Percentiles rank a stretch among this genome's conserved stretches.
phyloP scores from a whole-genome alignment of 2,888 invertebrate species.

The Tetrapedia diversipes region DNA sequence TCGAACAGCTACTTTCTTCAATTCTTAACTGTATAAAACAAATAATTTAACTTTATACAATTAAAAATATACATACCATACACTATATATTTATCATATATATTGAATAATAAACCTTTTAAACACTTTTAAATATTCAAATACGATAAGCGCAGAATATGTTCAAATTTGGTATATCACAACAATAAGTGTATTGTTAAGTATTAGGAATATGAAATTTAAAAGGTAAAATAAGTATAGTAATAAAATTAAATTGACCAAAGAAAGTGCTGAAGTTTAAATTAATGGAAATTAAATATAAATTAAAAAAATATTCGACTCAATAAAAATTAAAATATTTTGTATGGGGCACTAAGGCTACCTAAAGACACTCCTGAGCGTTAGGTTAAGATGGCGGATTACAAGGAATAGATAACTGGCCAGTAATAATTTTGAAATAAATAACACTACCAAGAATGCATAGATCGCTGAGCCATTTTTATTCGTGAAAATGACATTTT shows the following conservation, averaged over 20 bases:
- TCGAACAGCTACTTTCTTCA: not conserved
- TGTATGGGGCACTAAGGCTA: constrained; percentile 5
- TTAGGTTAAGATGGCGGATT: constrained; percentile 64
- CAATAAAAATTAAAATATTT: constrained; percentile 2
- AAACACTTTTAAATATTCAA: not conserved
- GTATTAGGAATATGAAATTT: not conserved
- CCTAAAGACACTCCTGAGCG: constrained; percentile 41
- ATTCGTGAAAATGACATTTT: constrained; percentile 52
- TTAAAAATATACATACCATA: not conserved
- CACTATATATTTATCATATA: not conserved
- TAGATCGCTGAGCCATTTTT: constrained; percentile 38
- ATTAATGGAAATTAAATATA: not conserved
- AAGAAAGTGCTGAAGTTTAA: not conserved
- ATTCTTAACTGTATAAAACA: constrained; percentile 21
- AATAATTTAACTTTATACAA: not conserved
- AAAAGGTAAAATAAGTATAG: not conserved
- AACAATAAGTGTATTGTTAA: not conserved
- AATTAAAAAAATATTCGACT: not conserved
- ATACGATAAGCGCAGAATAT: not conserved
- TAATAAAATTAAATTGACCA: not conserved
- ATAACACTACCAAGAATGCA: constrained; percentile 41
- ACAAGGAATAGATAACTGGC: constrained; percentile 57
- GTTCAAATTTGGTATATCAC: not conserved
- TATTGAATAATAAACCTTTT: not conserved
- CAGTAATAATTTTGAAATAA: constrained; percentile 64